phyloP scores from a whole-genome alignment of 2,113 vertebrate genomes.

The Salvelinus namaycush region DNA sequence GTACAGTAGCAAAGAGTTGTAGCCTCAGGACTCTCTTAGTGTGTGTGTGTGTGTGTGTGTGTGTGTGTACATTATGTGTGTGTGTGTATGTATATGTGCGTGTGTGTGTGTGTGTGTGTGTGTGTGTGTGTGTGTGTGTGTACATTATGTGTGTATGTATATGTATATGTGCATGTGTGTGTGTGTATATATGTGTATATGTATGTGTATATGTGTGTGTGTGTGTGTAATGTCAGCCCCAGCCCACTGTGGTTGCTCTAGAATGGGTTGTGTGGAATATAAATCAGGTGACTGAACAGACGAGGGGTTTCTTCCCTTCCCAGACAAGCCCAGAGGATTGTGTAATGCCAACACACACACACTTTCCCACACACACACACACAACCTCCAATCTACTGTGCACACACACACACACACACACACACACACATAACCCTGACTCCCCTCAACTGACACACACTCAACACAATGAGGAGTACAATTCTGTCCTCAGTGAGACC shows the following conservation, averaged over 20 bases:
- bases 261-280: constrained; percentile 75
- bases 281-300: constrained; percentile 80
- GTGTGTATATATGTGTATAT: constrained; percentile 11
- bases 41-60: constrained; percentile 11
- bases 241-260: constrained; percentile 70
- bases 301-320: constrained; percentile 56
- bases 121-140: constrained; percentile 11
- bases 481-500: constrained; percentile 42
- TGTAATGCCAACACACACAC: constrained; percentile 58
- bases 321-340: constrained; percentile 68
- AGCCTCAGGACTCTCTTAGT: neutral
- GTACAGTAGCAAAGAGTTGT: neutral
- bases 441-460: constrained; percentile 31
- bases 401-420: constrained; percentile 54
- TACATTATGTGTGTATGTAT: no score
- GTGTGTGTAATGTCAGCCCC: constrained; percentile 52
- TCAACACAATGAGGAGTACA: constrained; percentile 57
- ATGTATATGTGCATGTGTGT: constrained; percentile 18
- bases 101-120: constrained; percentile 10
- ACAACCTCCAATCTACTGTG: neutral
- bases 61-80: constrained; percentile 1
- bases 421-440: constrained; percentile 32
- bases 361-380: constrained; percentile 60
- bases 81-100: constrained; percentile 4
- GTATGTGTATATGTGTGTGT: constrained; percentile 33